Evolutionary conservation across 2,113 vertebrate genomes (phyloP).

Genomic region (Solea solea): DNA sequence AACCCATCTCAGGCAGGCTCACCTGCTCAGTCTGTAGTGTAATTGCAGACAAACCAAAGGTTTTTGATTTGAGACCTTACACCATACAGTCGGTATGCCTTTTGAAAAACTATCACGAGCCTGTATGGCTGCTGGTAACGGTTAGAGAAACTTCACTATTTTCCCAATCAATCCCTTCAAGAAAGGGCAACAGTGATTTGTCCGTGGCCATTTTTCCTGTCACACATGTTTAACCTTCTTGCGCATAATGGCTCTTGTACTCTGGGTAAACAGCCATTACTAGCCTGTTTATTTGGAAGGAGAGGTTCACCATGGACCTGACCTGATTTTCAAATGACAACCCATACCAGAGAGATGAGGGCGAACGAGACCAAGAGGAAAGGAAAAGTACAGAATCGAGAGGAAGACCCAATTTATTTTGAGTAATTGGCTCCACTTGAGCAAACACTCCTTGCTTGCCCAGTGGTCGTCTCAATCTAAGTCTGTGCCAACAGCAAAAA

Average conservation of each 20-base stretch:
- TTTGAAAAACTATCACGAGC: constrained; percentile 46
- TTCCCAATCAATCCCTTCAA: constrained; percentile 71
- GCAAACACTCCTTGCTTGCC: constrained; percentile 78
- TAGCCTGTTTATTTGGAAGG: constrained; percentile 81
- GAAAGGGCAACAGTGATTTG: constrained; percentile 80
- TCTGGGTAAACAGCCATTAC: constrained; percentile 81
- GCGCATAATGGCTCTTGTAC: constrained; percentile 75
- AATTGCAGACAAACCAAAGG: constrained; percentile 64
- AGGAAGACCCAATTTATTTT: constrained; percentile 83
- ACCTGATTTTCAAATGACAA: constrained; percentile 74
- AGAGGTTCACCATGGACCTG: constrained; percentile 63
- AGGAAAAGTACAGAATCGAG: constrained; percentile 59
- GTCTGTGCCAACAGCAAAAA: constrained; percentile 60
- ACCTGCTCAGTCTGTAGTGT: constrained; percentile 45
- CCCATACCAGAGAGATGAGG: constrained; percentile 67
- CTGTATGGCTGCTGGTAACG: constrained; percentile 72
- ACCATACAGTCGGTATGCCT: constrained; percentile 55
- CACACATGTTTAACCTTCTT: constrained; percentile 82
- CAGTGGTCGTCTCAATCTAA: constrained; percentile 66
- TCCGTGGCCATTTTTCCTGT: constrained; percentile 79
- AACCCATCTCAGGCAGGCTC: constrained; percentile 64
- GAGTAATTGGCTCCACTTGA: constrained; percentile 86
- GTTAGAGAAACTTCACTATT: constrained; percentile 73
- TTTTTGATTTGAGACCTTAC: constrained; percentile 65
- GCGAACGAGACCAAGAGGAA: constrained; percentile 37